Base-by-base conservation (phyloP, 2,797 vertebrate species). In the Aythya fuligula region DNA sequence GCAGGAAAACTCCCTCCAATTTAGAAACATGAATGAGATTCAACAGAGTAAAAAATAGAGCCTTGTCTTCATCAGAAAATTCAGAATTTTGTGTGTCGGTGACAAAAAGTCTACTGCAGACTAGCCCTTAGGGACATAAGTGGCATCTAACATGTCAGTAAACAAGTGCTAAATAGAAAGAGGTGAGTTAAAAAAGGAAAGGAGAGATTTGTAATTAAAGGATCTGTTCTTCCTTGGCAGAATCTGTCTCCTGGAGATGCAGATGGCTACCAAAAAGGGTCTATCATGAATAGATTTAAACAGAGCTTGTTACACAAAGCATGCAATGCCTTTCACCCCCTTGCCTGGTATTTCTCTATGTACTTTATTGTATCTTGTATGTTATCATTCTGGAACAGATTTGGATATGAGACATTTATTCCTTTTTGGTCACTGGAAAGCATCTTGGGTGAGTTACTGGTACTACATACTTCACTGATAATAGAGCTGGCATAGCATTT, bases 101-200 rank as follows among this genome's bases (percentile, higher is more conserved):
- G 83, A 22, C 15, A 51, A 39, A 57, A 56, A 34, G n/a, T 25
- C 51, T 36, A 32, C 28, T 34, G n/a, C 25, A 27, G 22, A 25
- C 8, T 15, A 34, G 21, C 8, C 76, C 3, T 1, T 3, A 13
- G 70, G 69, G 58, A 58, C 4, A 1, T 1, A 8, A 66, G 49
- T 13, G 32, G 24, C 34, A 38, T 8, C 76, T 47, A 47, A 38
- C 12, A 19, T 0, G 3, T n/a, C 66, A n/a, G 28, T 24, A 45
- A 65, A 10, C 4, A 18, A 47, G 14, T 3, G 17, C 39, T 53
- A 16, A 41, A 25, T 3, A 38, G 27, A 21, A 57, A 53, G 18
- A 30, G 41, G 6, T 0, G 6, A 60, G 38, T 12, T 6, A 54
- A 65, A 71, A 47, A 2, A 39, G 11, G 6, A 47, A 2, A 39